These are phyloP conservation scores for Callipepla squamata DNA, from an alignment of 2,113 vertebrate species.

Conservation along the genomic window DNA sequence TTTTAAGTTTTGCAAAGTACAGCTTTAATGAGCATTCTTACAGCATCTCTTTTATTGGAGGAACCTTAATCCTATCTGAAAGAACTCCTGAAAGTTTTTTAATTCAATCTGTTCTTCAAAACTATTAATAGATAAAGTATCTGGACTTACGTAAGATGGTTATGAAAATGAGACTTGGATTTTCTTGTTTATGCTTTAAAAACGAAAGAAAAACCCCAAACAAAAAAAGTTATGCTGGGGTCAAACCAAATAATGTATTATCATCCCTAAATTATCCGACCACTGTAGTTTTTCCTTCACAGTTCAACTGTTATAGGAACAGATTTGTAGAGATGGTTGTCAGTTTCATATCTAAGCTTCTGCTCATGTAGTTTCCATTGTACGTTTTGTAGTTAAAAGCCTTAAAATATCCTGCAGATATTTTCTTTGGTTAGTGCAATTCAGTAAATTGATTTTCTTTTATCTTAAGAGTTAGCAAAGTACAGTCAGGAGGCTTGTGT, in stretches of 20 bases:
- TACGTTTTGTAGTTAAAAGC: not conserved
- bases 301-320: not conserved
- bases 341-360: not conserved
- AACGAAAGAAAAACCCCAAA: not conserved
- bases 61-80: not conserved
- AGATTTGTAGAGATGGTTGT: not conserved
- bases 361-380: not conserved
- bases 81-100: not conserved
- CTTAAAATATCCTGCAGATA: not conserved
- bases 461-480: not conserved
- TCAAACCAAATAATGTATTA: not conserved
- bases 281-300: not conserved
- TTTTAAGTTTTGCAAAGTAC: not conserved
- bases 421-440: accelerated
- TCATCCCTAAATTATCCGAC: not conserved
- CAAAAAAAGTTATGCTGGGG: not conserved
- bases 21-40: not conserved
- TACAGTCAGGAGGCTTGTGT: not conserved
- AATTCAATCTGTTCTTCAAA: not conserved
- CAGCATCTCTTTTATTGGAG: not conserved
- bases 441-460: not conserved
- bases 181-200: not conserved
- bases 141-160: not conserved
- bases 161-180: not conserved
- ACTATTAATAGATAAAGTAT: not conserved